These are phyloP conservation scores for Cebus imitator DNA, from an alignment of 2,113 vertebrate species.

Conservation along the genomic window DNA sequence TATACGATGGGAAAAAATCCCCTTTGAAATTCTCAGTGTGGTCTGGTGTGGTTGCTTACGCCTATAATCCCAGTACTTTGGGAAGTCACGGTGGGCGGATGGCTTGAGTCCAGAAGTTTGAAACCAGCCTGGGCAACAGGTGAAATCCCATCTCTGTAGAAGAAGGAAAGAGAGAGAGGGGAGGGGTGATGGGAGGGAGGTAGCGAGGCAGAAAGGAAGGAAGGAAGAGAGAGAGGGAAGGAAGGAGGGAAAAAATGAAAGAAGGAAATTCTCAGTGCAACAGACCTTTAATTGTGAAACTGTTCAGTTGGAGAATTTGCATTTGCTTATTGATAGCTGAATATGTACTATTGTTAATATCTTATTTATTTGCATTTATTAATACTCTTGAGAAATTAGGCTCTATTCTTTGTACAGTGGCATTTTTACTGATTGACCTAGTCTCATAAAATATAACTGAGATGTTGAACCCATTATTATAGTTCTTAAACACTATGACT, in stretches of 20 bases:
- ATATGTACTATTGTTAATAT: neutral
- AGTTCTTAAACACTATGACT: conserved; percentile 9
- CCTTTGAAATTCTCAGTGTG: neutral
- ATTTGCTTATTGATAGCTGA: neutral
- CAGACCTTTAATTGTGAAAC: neutral
- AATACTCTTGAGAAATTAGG: neutral
- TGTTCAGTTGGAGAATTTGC: neutral
- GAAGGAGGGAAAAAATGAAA: no score
- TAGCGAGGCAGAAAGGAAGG: no score
- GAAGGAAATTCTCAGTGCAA: neutral
- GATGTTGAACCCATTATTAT: neutral
- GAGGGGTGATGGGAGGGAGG: no score
- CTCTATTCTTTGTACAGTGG: neutral
- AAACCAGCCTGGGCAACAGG: no score
- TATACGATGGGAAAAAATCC: neutral
- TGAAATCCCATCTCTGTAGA: no score
- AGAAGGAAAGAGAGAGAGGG: no score
- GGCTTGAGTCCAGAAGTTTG: no score
- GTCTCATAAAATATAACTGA: neutral
- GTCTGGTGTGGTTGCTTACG: no score
- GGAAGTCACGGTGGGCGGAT: no score
- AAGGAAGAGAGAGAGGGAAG: no score
- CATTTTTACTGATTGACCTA: neutral
- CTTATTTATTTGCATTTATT: neutral
- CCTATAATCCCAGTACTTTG: no score